Evolutionary conservation across 1,140 invertebrate genomes (phyloP).

Genomic region (Lethrus apterus): DNA sequence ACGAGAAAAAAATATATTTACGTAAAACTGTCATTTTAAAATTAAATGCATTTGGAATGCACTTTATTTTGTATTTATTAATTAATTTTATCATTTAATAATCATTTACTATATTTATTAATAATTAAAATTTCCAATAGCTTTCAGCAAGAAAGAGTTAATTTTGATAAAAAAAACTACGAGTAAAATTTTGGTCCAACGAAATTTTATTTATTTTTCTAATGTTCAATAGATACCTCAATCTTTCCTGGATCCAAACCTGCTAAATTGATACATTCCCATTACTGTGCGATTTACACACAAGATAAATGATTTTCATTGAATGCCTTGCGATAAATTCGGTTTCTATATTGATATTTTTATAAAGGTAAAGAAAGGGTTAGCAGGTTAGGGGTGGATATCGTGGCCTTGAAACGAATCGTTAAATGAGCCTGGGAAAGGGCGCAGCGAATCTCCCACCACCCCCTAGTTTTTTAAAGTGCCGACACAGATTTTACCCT

Average conservation of each 20-base stretch:
- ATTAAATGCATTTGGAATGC: no score
- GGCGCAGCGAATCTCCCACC: slow-evolving; percentile 24
- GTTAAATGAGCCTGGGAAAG: slow-evolving; percentile 27
- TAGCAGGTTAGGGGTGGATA: slow-evolving; percentile 23
- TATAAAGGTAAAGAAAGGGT: slow-evolving; percentile 21
- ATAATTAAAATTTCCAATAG: no score
- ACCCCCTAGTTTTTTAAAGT: slow-evolving; percentile 20
- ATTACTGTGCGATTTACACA: no score
- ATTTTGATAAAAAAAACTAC: no score
- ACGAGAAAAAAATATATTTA: no score
- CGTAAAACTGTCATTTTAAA: no score
- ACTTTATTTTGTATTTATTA: no score
- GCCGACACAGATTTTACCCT: slow-evolving; percentile 31
- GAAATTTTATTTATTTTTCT: not conserved
- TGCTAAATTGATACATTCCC: no score
- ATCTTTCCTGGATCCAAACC: not conserved
- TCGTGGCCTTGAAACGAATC: slow-evolving; percentile 21
- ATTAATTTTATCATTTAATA: no score
- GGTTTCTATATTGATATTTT: slow-evolving; percentile 17
- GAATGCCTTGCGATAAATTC: slow-evolving; percentile 30
- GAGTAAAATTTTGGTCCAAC: slow-evolving; percentile 7
- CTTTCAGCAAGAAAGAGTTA: no score
- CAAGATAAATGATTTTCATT: slow-evolving; percentile 11
- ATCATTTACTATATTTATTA: no score
- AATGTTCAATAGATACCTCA: not conserved